These are phyloP conservation scores for Podarcis siculus DNA, from an alignment of 2,797 vertebrate species.

Conservation along the genomic window DNA sequence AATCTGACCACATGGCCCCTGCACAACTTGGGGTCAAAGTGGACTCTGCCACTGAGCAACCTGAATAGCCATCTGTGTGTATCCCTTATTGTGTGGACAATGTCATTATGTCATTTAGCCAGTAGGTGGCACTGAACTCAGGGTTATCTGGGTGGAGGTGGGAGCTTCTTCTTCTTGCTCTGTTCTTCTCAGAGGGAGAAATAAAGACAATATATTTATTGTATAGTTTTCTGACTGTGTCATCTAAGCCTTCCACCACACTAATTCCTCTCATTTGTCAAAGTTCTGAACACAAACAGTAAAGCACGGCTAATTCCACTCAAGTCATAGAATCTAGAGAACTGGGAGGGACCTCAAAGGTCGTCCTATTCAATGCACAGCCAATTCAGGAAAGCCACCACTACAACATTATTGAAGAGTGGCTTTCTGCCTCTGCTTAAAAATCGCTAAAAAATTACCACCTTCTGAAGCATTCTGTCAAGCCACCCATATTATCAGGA, in stretches of 20 bases:
- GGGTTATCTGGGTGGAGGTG: background rate
- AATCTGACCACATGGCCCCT: background rate
- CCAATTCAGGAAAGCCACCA: too few relatives aligned
- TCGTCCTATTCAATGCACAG: too few relatives aligned
- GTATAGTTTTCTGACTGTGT: background rate
- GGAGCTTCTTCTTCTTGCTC: background rate
- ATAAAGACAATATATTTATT: background rate
- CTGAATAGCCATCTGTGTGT: background rate
- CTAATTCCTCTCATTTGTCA: background rate
- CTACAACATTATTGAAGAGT: too few relatives aligned
- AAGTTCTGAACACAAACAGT: background rate
- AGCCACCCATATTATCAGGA: too few relatives aligned
- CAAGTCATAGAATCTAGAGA: too few relatives aligned
- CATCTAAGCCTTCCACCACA: background rate
- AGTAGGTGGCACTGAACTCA: background rate
- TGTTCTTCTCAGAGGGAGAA: background rate
- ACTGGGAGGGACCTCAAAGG: too few relatives aligned
- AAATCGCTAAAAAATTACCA: too few relatives aligned
- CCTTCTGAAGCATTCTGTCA: too few relatives aligned
- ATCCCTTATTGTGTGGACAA: background rate
- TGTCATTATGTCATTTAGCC: background rate
- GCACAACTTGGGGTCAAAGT: background rate
- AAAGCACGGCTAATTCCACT: too few relatives aligned
- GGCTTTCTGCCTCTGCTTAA: too few relatives aligned
- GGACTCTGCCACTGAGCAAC: background rate